Evolutionary conservation across 1,140 invertebrate species (phyloP).

Genomic region (Drosophila tsacasi): DNA sequence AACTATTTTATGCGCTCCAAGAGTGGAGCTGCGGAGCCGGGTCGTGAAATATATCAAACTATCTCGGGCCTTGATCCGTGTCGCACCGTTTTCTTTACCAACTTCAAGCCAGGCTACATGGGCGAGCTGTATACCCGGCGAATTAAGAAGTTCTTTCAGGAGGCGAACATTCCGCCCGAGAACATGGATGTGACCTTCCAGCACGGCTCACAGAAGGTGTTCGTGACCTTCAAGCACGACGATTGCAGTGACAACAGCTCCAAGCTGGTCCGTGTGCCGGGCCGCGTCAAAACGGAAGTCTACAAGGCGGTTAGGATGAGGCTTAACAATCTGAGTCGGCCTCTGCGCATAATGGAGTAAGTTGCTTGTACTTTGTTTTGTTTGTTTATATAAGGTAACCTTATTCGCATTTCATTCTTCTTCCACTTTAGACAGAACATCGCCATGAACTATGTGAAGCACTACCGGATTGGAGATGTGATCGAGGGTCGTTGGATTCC

Average conservation of each 20-base stretch:
- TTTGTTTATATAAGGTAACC: background rate
- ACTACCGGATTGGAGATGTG: conserved; percentile 56
- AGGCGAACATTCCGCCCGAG: conserved; percentile 76
- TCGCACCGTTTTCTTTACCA: conserved; percentile 90
- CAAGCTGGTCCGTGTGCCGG: conserved; percentile 85
- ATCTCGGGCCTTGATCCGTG: conserved; percentile 91
- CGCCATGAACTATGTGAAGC: conserved; percentile 63
- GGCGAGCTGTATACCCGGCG: conserved; percentile 89
- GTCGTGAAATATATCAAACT: conserved; percentile 87
- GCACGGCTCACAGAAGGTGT: conserved; percentile 86
- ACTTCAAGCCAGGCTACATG: conserved; percentile 89
- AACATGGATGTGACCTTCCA: conserved; percentile 89
- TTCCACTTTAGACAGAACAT: conserved; percentile 27
- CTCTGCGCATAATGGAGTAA: conserved; percentile 86
- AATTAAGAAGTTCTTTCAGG: conserved; percentile 87
- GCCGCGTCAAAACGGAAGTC: conserved; percentile 89
- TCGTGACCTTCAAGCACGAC: conserved; percentile 87
- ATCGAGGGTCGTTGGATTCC: conserved; percentile 67
- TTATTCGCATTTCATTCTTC: background rate
- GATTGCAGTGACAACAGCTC: conserved; percentile 30
- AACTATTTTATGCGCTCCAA: conserved; percentile 91
- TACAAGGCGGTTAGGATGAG: conserved; percentile 92
- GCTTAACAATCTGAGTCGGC: conserved; percentile 86
- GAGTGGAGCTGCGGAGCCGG: conserved; percentile 86
- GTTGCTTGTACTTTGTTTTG: background rate